Conservation (phyloP, 2,797 vertebrate species). For the Danio albolineatus region DNA sequence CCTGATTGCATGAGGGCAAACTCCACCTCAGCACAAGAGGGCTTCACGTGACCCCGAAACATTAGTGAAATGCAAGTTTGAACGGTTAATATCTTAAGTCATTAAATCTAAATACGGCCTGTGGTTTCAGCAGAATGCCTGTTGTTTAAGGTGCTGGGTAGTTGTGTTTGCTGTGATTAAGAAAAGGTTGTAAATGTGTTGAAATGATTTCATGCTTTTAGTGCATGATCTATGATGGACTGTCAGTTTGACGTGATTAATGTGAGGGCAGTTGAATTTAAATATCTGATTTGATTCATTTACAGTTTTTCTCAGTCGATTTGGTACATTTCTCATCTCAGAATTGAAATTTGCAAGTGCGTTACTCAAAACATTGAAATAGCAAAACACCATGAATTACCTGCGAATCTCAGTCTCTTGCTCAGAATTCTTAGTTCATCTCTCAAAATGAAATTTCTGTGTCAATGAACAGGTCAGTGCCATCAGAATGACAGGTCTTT, state of each 20-base stretch:
- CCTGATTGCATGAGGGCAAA: constrained; percentile 73
- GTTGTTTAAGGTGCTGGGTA: constrained; percentile 67
- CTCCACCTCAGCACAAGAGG: constrained; percentile 69
- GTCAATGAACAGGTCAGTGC: too few relatives aligned
- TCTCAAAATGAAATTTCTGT: too few relatives aligned
- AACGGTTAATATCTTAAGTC: constrained; percentile 57
- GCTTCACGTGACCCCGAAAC: constrained; percentile 66
- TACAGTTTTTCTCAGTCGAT: too few relatives aligned
- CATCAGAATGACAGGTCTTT: too few relatives aligned
- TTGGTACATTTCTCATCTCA: too few relatives aligned
- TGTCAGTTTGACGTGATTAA: neutral
- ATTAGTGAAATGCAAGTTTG: constrained; percentile 70
- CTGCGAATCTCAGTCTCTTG: too few relatives aligned
- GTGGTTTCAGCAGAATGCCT: constrained; percentile 66
- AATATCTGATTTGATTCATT: neutral
- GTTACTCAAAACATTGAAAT: too few relatives aligned
- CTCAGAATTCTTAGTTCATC: too few relatives aligned
- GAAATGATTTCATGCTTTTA: neutral
- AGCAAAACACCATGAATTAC: too few relatives aligned
- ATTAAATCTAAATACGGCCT: constrained; percentile 63
- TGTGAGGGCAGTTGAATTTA: neutral
- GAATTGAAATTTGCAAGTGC: too few relatives aligned
- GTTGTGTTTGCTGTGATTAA: constrained; percentile 72
- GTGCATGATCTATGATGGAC: neutral
- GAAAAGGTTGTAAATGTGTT: neutral